Percentiles rank a stretch among this genome's conserved stretches.
Conservation (phyloP, 2,888 invertebrate genomes). For the Gymnocheta viridis region DNA sequence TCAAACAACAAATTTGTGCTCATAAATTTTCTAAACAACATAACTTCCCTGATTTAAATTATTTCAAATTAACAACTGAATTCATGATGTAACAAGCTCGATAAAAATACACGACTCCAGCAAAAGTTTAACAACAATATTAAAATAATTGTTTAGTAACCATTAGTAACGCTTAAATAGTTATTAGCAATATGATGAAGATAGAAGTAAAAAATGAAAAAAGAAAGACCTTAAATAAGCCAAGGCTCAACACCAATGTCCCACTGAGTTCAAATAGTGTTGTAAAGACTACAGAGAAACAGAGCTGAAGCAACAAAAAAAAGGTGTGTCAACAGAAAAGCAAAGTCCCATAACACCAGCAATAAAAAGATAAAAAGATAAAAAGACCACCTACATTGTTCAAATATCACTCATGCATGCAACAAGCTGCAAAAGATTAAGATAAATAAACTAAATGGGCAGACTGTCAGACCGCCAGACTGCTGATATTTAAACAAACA, state of each 20-base stretch:
- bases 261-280: background rate
- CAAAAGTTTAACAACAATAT: background rate
- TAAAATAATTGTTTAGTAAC: background rate
- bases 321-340: background rate
- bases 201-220: background rate
- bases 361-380: background rate
- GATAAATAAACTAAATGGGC: background rate
- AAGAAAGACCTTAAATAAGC: too few relatives aligned
- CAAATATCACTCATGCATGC: background rate
- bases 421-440: background rate
- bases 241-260: too few relatives aligned
- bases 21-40: background rate
- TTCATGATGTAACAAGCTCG: background rate
- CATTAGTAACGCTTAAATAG: constrained; percentile 4
- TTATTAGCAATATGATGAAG: background rate
- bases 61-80: background rate
- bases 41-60: background rate
- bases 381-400: background rate
- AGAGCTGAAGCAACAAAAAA: background rate
- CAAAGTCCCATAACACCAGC: background rate
- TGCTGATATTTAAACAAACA: background rate
- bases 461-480: background rate
- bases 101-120: too few relatives aligned
- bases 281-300: background rate
- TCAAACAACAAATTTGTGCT: background rate